Conservation (phyloP, 2,797 vertebrate genomes). For the Cryptoprocta ferox region DNA sequence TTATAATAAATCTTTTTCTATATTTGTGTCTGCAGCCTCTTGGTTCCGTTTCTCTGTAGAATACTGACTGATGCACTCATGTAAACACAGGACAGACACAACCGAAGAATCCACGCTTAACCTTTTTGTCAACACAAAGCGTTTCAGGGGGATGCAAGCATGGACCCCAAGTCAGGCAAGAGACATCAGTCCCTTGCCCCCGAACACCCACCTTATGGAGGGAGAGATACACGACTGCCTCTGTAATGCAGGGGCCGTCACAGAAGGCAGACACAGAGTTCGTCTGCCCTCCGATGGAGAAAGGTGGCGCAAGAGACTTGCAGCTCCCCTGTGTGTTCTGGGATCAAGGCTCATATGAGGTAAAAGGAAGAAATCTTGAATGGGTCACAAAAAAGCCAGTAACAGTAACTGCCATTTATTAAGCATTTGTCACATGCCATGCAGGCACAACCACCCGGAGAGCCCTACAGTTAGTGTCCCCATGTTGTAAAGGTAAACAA, state of each 20-base stretch:
- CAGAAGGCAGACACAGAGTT: neutral
- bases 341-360: constrained; percentile 32
- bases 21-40: neutral
- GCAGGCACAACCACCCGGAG: neutral
- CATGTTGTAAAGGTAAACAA: neutral
- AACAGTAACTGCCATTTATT: constrained; percentile 34
- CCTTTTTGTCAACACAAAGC: neutral
- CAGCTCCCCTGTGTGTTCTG: neutral
- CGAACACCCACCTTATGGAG: neutral
- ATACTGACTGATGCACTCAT: neutral
- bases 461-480: neutral
- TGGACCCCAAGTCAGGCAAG: neutral
- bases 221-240: neutral
- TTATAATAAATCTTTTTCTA: neutral
- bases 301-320: neutral
- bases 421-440: neutral
- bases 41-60: neutral
- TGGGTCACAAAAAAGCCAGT: constrained; percentile 23
- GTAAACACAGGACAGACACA: neutral
- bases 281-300: neutral
- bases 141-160: neutral
- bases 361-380: neutral
- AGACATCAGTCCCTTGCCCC: neutral
- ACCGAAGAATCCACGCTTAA: neutral
- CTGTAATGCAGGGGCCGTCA: neutral